A percentile compares a stretch with the other conserved stretches of the same genome.
Evolutionary conservation across 2,888 invertebrate genomes (phyloP).

Genomic region (Drosophila setosimentum): DNA sequence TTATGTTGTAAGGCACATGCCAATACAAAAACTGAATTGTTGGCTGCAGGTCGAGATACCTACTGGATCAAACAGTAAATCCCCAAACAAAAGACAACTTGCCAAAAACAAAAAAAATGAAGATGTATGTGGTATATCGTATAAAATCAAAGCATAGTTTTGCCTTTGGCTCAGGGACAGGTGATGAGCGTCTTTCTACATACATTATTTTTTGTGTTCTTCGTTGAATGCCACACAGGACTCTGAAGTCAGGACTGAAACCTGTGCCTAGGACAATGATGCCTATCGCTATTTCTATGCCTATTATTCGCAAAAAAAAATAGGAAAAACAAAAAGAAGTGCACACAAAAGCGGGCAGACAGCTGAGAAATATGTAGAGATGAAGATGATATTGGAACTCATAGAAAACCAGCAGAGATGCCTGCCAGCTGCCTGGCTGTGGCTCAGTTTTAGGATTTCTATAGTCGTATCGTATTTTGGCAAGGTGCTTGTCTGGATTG

Average conservation of each 20-base stretch:
- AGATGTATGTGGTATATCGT: conserved; percentile 4
- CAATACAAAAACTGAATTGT: conserved; percentile 37
- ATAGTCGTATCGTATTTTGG: conserved; percentile 51
- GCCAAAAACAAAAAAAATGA: conserved; percentile 34
- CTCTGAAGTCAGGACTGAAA: conserved; percentile 64
- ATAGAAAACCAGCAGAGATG: conserved; percentile 17
- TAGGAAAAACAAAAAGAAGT: conserved; percentile 23
- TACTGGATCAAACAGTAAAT: conserved; percentile 40
- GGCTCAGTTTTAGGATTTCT: conserved; percentile 27
- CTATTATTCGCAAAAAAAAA: conserved; percentile 70
- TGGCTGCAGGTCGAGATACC: conserved; percentile 53
- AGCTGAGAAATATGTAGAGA: conserved; percentile 66
- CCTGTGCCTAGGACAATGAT: conserved; percentile 61
- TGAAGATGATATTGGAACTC: conserved; percentile 39
- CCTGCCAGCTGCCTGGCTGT: conserved; percentile 58
- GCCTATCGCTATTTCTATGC: conserved; percentile 63
- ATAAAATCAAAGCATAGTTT: conserved; percentile 38
- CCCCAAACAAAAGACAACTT: conserved; percentile 53
- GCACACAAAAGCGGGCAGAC: conserved; percentile 62
- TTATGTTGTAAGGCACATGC: conserved; percentile 43
- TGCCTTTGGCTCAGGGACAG: conserved; percentile 63
- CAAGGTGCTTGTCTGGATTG: conserved; percentile 70
- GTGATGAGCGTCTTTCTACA: conserved; percentile 64
- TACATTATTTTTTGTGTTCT: conserved; percentile 35
- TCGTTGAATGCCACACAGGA: conserved; percentile 57